Evolutionary conservation across 2,888 invertebrate genomes (phyloP), one percentile per base, ranked within the genome.

Genomic region (Neria commutata): DNA sequence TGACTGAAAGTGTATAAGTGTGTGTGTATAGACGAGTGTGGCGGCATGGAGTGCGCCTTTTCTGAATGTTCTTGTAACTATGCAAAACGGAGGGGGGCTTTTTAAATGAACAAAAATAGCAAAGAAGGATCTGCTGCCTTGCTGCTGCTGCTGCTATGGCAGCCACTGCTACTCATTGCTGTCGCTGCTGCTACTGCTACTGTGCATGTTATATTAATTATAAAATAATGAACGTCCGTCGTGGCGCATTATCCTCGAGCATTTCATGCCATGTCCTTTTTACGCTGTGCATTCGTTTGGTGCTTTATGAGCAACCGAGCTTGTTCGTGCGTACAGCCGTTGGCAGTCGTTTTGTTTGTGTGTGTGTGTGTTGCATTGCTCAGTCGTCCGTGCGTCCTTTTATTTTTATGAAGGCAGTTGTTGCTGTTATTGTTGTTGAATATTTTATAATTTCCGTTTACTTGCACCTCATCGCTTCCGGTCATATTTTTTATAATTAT

Each of bases 401-500:
- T n/a, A n/a, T n/a, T n/a, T 42, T 21, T 21, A 42, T 42, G 17
- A 42, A 42, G 21, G 21, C n/a, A n/a, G n/a, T n/a, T n/a, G n/a
- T n/a, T n/a, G n/a, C 29, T 21, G 17, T 17, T 42, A 19, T 17
- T n/a, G n/a, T 48, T 48, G n/a, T 26, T 46, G 24, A 25, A 25
- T 26, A 26, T 16, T 48, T 48, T 48, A 48, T 48, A 25, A 48
- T 48, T 48, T 48, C 48, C 48, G 48, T 23, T 48, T 48, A 25
- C 48, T 25, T 25, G 48, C 48, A 48, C 48, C 48, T 25, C 46
- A 46, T 48, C 48, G 26, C 48, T 48, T 48, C 48, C 48, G 48
- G 48, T 25, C 25, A 25, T 26, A 24, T 25, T 42, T 42, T n/a
- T 17, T 42, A 21, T 4, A 42, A 42, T 42, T 37, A 14, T 29